Percentiles rank a stretch among this genome's conserved stretches.
Conservation (phyloP, 2,797 vertebrate genomes). For the Gambusia yucatana region DNA sequence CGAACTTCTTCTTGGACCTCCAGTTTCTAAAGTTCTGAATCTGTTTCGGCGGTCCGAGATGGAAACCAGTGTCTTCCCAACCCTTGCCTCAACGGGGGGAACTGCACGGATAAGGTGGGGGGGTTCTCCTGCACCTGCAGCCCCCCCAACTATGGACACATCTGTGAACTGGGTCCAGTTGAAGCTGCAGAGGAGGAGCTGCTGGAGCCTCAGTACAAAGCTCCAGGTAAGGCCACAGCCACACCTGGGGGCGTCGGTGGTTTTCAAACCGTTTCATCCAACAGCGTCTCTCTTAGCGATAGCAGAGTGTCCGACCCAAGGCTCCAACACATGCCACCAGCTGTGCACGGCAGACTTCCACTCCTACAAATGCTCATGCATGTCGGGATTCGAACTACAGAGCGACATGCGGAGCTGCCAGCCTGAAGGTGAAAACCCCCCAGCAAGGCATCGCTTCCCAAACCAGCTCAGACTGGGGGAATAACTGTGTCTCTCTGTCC, state of each 20-base stretch:
- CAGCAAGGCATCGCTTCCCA: neutral
- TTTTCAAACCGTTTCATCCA: neutral
- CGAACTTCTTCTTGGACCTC: neutral
- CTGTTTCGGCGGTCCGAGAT: conserved; percentile 40
- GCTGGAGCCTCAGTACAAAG: accelerated
- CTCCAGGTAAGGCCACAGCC: conserved; percentile 31
- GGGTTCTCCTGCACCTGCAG: conserved; percentile 85
- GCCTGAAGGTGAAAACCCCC: conserved; percentile 75
- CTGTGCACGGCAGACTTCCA: conserved; percentile 78
- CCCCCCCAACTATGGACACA: conserved; percentile 73
- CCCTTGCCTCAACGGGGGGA: conserved; percentile 86
- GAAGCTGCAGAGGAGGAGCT: accelerated
- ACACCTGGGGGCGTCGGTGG: neutral
- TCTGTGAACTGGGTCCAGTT: conserved; percentile 80
- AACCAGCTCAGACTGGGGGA: neutral
- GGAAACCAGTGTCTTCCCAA: conserved; percentile 82
- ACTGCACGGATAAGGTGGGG: conserved; percentile 81
- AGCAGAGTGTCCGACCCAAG: conserved; percentile 79
- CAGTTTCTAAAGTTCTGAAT: neutral
- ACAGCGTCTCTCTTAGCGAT: conserved; percentile 66
- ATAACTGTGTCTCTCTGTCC: neutral
- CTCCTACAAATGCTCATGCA: conserved; percentile 85
- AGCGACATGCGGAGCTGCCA: conserved; percentile 81
- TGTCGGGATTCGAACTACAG: conserved; percentile 83
- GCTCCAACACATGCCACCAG: conserved; percentile 85